phyloP scores from a whole-genome alignment of 1,140 invertebrate genomes.

The Euwallacea fornicatus region DNA sequence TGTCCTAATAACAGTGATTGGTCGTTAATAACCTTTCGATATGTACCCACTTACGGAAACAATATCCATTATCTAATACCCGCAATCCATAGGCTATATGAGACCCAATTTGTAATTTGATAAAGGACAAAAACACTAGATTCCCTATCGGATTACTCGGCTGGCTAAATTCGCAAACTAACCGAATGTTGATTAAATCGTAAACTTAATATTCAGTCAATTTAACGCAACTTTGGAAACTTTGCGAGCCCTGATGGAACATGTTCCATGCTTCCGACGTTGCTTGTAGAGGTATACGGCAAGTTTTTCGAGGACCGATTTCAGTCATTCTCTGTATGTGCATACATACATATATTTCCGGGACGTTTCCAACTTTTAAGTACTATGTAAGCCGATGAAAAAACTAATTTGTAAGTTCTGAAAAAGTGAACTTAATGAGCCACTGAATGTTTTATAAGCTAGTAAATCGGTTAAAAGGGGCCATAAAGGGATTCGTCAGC shows the following conservation, averaged over 20 bases:
- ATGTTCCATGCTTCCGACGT: background rate
- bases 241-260: constrained; percentile 7
- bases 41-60: too few species aligned
- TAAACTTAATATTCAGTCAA: constrained; percentile 32
- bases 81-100: too few species aligned
- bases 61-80: too few species aligned
- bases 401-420: too few species aligned
- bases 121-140: constrained; percentile 15
- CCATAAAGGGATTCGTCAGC: too few species aligned
- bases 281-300: background rate
- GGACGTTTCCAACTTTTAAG: too few species aligned
- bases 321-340: background rate
- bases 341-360: too few species aligned
- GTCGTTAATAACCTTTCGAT: too few species aligned
- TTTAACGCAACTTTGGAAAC: constrained; percentile 23
- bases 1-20: too few species aligned
- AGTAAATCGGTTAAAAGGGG: background rate
- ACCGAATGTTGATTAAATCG: constrained; percentile 27
- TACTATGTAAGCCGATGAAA: too few species aligned
- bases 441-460: background rate
- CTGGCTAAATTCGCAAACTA: constrained; percentile 18
- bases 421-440: background rate
- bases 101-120: constrained; percentile 15
- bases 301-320: constrained; percentile 1
- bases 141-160: constrained; percentile 22